These are phyloP conservation scores for Babyrousa celebensis DNA, from an alignment of 2,797 vertebrate genomes.

Conservation along the genomic window DNA sequence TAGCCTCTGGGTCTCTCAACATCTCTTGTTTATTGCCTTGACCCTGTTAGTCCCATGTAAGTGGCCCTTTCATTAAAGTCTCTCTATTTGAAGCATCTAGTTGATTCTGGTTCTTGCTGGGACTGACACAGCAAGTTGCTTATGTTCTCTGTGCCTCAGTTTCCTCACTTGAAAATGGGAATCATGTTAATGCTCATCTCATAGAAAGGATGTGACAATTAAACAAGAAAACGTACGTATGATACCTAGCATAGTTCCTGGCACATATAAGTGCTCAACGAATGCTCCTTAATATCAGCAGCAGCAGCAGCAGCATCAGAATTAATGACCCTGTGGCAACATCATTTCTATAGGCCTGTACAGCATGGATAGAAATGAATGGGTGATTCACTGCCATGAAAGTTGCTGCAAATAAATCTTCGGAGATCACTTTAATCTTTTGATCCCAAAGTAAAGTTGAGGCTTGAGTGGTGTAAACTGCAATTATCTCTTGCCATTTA, in stretches of 20 bases:
- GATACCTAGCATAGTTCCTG: neutral
- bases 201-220: neutral
- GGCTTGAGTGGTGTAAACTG: neutral
- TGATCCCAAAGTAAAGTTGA: constrained; percentile 19
- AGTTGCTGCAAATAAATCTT: neutral
- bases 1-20: neutral
- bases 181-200: neutral
- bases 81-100: neutral
- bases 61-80: neutral
- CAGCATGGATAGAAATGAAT: neutral
- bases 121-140: neutral
- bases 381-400: neutral
- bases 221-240: neutral
- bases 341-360: neutral
- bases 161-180: neutral
- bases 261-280: neutral
- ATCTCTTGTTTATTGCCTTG: neutral
- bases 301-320: neutral
- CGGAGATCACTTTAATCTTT: neutral
- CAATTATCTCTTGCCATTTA: neutral
- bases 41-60: neutral
- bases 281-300: neutral
- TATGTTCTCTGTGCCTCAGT: neutral
- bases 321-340: neutral
- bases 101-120: neutral